Conservation (phyloP, 2,113 vertebrate species). For the Podiceps cristatus region DNA sequence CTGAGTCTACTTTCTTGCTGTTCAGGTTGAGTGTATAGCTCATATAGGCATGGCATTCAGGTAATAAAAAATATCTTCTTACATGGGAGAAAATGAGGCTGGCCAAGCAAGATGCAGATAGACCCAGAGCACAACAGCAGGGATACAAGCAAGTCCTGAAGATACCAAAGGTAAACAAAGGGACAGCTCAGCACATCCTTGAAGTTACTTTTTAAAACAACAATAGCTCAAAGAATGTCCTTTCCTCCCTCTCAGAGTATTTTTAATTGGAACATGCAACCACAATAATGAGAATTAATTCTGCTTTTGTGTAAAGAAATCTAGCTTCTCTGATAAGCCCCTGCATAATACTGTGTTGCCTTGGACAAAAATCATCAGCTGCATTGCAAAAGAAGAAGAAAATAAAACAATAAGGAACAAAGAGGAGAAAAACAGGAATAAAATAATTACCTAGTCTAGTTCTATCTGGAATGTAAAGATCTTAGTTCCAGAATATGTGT, state of each 20-base stretch:
- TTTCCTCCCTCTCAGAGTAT: not conserved
- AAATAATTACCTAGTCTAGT: not conserved
- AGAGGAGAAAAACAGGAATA: not conserved
- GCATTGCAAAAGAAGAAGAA: not conserved
- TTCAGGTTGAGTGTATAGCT: not conserved
- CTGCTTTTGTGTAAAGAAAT: not conserved
- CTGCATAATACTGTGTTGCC: not conserved
- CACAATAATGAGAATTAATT: not conserved
- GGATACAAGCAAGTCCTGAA: not conserved
- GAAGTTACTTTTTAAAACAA: not conserved
- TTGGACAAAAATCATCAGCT: not conserved
- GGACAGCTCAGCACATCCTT: not conserved
- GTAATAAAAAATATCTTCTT: not conserved
- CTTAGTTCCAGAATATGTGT: not conserved
- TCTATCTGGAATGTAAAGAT: not conserved
- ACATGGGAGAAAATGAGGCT: not conserved
- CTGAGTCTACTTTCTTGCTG: not conserved
- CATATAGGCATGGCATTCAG: not conserved
- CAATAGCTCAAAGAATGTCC: not conserved
- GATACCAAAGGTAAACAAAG: not conserved
- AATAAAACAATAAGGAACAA: not conserved
- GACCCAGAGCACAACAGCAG: not conserved
- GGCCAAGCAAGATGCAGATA: not conserved
- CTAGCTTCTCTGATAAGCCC: not conserved
- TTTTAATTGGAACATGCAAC: not conserved